Conservation (phyloP, 2,797 vertebrate genomes). For the Trachurus trachurus region DNA sequence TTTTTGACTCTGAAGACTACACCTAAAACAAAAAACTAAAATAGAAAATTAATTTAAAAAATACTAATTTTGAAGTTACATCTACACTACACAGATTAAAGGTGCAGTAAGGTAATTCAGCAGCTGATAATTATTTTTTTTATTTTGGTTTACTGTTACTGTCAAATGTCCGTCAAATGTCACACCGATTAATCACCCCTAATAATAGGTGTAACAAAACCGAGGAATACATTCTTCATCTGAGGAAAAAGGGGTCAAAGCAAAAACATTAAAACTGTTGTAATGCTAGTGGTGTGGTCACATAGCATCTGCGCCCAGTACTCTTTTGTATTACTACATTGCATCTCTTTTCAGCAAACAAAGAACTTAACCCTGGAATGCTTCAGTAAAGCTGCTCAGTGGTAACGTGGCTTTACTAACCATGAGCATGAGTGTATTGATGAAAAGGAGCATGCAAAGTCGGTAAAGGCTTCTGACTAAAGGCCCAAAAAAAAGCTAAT, state of each 20-base stretch:
- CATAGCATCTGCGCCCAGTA: neutral
- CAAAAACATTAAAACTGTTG: neutral
- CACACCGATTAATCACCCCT: too few relatives aligned
- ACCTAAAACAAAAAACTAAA: too few relatives aligned
- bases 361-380: neutral
- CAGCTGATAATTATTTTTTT: too few relatives aligned
- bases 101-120: too few relatives aligned
- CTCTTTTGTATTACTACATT: neutral
- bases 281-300: neutral
- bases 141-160: too few relatives aligned
- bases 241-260: neutral
- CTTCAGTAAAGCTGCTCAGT: constrained; percentile 5
- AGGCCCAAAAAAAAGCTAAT: neutral
- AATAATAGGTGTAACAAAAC: neutral
- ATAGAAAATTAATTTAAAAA: too few relatives aligned
- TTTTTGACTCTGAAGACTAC: too few relatives aligned
- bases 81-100: too few relatives aligned
- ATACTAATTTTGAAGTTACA: too few relatives aligned
- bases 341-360: constrained; percentile 5
- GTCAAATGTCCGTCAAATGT: too few relatives aligned
- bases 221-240: neutral
- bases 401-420: neutral
- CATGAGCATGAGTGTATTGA: neutral
- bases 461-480: constrained; percentile 8
- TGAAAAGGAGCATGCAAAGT: constrained; percentile 17